Evolutionary conservation across 1,140 invertebrate genomes (phyloP), one percentile per base, ranked within the genome.

Genomic region (Papilio glaucus): DNA sequence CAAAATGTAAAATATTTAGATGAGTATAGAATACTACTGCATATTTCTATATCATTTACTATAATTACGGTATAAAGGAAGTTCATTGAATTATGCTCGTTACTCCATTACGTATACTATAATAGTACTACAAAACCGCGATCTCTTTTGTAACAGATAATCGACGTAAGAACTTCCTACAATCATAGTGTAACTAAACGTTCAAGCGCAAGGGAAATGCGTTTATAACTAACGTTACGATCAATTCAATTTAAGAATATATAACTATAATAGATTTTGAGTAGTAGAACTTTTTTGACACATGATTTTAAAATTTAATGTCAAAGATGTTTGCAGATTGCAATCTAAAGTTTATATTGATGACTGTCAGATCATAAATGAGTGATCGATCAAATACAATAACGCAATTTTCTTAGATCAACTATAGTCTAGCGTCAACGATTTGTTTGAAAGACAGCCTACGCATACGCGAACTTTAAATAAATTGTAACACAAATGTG

Each of bases 141-240:
- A 24, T 24, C 49, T 57, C 49, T 57, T 57, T 57, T 57, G 18
- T 57, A 57, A 57, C 21, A 10, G 15, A 57, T 57, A 57, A 57
- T 57, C 3, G 10, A 24, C 21, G 49, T 57, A 57, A 57, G 10
- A 57, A 57, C 49, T 57, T 57, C 49, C 21, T 57, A 57, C 49
- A 57, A 26, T 53, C 45, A 49, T 42, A n/a, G 49, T 12, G 18
- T 26, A 57, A 49, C 45, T 49, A 21, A 57, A 10, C 49, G 12
- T 24, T 57, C 24, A 57, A 24, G 12, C 1, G 21, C 9, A 24
- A 57, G 18, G 10, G 21, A 24, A 24, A 57, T 26, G 49, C 18
- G 18, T 24, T 21, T 10, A 24, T 53, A 53, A 53, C 18, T 0
- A 2, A 42, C 13, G 21, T 53, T 53, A 24, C 0, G 0, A 10